phyloP scores from a whole-genome alignment of 2,797 vertebrate species.

The Phyllotis vaccarum region DNA sequence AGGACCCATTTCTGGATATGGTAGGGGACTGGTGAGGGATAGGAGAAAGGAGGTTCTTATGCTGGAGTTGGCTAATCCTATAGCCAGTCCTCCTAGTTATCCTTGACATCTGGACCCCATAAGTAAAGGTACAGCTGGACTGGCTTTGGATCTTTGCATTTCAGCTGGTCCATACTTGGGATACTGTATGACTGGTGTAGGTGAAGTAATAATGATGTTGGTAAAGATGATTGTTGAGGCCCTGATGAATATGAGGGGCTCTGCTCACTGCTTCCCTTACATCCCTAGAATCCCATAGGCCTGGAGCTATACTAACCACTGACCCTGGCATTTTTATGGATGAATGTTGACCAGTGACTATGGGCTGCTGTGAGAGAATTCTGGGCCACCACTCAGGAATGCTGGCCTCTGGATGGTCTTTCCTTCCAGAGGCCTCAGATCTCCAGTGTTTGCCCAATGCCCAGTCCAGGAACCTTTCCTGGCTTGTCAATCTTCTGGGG shows the following conservation, averaged over 20 bases:
- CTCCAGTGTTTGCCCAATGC: conserved; percentile 94
- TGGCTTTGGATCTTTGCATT: neutral
- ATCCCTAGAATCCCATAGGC: accelerated
- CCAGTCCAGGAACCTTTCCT: conserved; percentile 95
- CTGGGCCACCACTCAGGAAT: conserved; percentile 90
- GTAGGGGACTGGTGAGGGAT: neutral
- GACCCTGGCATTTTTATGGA: conserved; percentile 83
- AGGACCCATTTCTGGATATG: no score
- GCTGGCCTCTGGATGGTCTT: conserved; percentile 91
- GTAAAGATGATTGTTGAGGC: neutral
- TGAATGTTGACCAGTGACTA: conserved; percentile 85
- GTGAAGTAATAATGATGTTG: neutral
- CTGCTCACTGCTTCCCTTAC: neutral
- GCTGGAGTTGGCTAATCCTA: accelerated
- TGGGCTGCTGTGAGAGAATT: conserved; percentile 88
- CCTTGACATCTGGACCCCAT: neutral
- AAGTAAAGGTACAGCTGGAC: accelerated
- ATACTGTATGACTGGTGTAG: accelerated
- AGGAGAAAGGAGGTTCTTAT: neutral
- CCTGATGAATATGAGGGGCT: neutral
- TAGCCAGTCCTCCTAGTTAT: neutral
- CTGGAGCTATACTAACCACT: conserved; percentile 85
- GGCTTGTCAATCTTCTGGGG: conserved; percentile 94
- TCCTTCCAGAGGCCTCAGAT: conserved; percentile 87
- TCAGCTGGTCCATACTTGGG: neutral